Base-by-base conservation (phyloP, 2,888 invertebrate species). In the Rhagium mordax region DNA sequence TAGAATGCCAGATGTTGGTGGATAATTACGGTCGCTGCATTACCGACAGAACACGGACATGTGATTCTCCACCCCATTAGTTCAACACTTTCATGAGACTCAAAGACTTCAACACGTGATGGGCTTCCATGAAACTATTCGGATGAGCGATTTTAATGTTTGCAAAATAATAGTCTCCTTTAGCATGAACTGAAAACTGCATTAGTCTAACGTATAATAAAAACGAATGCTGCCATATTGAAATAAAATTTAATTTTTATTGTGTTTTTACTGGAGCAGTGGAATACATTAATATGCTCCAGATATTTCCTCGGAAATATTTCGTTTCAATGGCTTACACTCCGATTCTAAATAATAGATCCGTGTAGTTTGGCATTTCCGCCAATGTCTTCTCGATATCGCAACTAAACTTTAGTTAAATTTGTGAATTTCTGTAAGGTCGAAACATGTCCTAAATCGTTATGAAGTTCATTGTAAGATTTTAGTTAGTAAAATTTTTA, bases 31-130 rank as follows among this genome's bases (percentile, higher is more conserved):
- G 67, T 47, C 51, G 29, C 57, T 67, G 57, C 47, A 67, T 57
- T 67, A 67, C 67, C 67, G 57, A 24, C 67, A 57, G 67, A 67
- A 67, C 67, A 67, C 67, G 67, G 47, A 57, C 67, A 21, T 47
- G 67, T 65, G 51, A 51, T 67, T 67, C 57, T 67, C 67, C 67
- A 47, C 67, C 67, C 67, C 67, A 67, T 67, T 67, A 67, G 67
- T 16, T 67, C 67, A 47, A 67, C 57, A 67, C 57, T 67, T 57
- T 57, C 66, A 67, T 57, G 66, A 55, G 55, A 41, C 61, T 47
- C 61, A 20, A 16, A 33, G 13, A 20, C 24, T 16, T 55, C 15
- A 27, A 47, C 57, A 47, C 15, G 55, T 55, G 57, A 67, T 67
- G 67, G 67, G 24, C 21, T 8, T 29, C 57, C 67, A 48, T 57